Evolutionary conservation across 2,888 invertebrate species (phyloP).

Genomic region (Drosophila demipolita): DNA sequence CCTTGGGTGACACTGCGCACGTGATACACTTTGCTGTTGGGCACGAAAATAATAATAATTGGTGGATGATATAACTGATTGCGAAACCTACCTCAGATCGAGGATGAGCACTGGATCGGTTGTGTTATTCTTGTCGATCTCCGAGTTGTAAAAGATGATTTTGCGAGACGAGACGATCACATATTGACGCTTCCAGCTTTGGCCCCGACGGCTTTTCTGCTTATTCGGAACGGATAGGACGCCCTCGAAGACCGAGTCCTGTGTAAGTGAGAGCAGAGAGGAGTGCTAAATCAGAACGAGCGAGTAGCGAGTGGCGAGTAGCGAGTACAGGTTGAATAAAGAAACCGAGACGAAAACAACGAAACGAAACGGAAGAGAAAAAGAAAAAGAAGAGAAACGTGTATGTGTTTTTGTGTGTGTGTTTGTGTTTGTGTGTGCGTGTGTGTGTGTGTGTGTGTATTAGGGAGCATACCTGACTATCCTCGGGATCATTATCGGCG

Average conservation of each 20-base stretch:
- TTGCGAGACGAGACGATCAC: slow-evolving; percentile 98
- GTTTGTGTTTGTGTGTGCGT: slow-evolving; percentile 1
- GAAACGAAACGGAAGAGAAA: slow-evolving; percentile 8
- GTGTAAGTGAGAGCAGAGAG: slow-evolving; percentile 80
- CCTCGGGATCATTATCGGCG: slow-evolving; percentile 94
- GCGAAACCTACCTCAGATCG: slow-evolving; percentile 92
- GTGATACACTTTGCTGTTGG: slow-evolving; percentile 97
- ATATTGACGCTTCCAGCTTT: slow-evolving; percentile 98
- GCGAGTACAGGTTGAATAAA: slow-evolving; percentile 14
- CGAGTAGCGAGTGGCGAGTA: slow-evolving; percentile 33
- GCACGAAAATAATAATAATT: background rate
- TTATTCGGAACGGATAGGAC: slow-evolving; percentile 98
- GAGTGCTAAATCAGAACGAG: slow-evolving; percentile 70
- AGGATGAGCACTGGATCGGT: slow-evolving; percentile 96
- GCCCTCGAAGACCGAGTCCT: slow-evolving; percentile 94
- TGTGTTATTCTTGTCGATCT: slow-evolving; percentile 96
- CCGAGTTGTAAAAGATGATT: slow-evolving; percentile 98
- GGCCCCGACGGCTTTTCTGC: slow-evolving; percentile 94
- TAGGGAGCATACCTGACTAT: slow-evolving; percentile 85
- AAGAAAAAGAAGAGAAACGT: slow-evolving; percentile 3
- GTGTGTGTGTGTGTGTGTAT: slow-evolving; percentile 7
- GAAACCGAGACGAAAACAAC: slow-evolving; percentile 1
- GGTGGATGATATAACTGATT: no score
- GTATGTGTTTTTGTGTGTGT: slow-evolving; percentile 23
- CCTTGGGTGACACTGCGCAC: slow-evolving; percentile 99